Evolutionary conservation across 2,113 vertebrate genomes (phyloP).

Genomic region (Scopus umbretta): DNA sequence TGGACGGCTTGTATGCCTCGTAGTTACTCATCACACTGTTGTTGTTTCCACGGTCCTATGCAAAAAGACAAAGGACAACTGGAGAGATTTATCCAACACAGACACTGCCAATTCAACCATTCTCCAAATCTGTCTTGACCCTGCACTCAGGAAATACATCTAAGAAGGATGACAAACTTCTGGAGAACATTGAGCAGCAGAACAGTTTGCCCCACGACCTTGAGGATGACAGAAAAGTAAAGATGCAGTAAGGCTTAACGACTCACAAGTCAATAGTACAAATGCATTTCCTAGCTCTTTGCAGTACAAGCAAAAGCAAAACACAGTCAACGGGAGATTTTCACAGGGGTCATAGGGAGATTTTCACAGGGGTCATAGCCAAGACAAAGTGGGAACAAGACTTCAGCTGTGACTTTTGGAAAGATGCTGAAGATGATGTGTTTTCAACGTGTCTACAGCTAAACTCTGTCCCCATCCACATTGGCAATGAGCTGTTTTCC

Average conservation of each 20-base stretch:
- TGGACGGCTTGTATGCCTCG: conserved; percentile 88
- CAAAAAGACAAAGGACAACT: neutral
- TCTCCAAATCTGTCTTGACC: neutral
- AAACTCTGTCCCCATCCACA: neutral
- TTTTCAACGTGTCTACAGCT: neutral
- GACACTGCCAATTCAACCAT: neutral
- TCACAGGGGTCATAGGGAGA: neutral
- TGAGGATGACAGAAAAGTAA: neutral
- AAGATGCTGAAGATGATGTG: neutral
- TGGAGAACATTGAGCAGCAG: neutral
- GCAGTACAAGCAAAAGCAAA: neutral
- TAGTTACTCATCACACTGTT: conserved; percentile 84
- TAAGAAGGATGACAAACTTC: neutral
- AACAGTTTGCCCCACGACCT: neutral
- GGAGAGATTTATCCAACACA: neutral
- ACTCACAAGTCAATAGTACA: neutral
- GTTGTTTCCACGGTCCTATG: conserved; percentile 82
- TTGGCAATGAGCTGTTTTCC: neutral
- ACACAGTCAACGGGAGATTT: neutral
- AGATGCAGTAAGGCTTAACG: neutral
- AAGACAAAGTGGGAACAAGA: neutral
- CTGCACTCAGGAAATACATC: neutral
- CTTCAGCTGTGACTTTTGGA: neutral
- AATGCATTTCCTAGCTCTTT: neutral
- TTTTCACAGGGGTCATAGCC: neutral